Percentiles rank a stretch among this genome's conserved stretches.
Conservation (phyloP, 2,113 vertebrate genomes). For the Gopherus flavomarginatus region DNA sequence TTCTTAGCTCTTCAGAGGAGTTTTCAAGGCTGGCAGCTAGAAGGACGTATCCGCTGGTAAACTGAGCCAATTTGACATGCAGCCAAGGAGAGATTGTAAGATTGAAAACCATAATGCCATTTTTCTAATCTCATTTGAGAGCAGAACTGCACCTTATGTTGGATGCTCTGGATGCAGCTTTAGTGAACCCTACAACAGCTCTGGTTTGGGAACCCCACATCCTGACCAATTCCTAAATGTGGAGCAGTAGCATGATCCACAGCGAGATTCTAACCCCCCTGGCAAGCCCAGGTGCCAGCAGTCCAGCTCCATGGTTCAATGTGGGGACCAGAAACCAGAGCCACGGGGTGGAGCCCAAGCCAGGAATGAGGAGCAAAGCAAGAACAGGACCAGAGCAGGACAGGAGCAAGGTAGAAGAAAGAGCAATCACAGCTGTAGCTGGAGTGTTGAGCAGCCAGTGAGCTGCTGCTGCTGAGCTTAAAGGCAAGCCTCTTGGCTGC, state of each 20-base stretch:
- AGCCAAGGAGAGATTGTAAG: neutral
- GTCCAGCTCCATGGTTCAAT: neutral
- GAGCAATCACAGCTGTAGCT: neutral
- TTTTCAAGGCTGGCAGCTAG: neutral
- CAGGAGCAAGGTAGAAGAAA: neutral
- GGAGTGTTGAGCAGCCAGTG: neutral
- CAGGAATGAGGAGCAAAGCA: neutral
- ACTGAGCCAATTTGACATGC: neutral
- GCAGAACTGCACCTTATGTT: neutral
- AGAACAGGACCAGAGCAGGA: neutral
- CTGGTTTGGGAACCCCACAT: neutral
- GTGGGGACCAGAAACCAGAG: neutral
- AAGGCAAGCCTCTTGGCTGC: neutral
- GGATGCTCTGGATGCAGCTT: neutral
- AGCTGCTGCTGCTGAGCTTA: neutral
- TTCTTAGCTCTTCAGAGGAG: neutral
- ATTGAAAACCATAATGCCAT: neutral
- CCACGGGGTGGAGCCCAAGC: neutral
- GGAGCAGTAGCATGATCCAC: neutral
- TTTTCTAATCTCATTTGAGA: neutral
- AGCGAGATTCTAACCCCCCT: neutral
- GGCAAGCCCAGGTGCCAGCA: neutral
- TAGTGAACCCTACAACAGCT: neutral
- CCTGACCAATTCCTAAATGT: neutral
- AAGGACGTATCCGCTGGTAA: neutral